phyloP scores from a whole-genome alignment of 2,888 invertebrate genomes.

The Hoplodrina blanda region DNA sequence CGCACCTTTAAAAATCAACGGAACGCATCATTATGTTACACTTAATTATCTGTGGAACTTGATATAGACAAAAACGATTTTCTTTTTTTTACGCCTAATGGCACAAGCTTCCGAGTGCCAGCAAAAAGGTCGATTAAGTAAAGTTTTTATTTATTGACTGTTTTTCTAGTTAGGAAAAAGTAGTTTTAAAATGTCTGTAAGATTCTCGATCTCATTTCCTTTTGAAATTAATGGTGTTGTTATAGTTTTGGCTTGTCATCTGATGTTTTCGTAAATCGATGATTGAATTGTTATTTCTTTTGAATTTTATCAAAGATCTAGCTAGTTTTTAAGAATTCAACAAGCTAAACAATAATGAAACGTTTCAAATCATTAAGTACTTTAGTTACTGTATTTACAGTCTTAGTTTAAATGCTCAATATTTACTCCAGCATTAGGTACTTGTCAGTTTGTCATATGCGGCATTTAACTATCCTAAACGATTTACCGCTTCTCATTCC shows the following conservation, averaged over 20 bases:
- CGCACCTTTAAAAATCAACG: constrained; percentile 69
- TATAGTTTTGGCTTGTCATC: constrained; percentile 20
- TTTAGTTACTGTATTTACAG: neutral
- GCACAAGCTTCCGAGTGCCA: constrained; percentile 41
- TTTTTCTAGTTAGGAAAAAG: constrained; percentile 39
- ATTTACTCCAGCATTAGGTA: neutral
- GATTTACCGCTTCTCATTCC: constrained; percentile 22
- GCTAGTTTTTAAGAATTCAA: neutral
- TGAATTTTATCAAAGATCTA: neutral
- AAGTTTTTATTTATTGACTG: constrained; percentile 52
- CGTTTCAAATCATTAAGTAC: no score
- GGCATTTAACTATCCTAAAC: constrained; percentile 32
- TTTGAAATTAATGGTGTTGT: constrained; percentile 31
- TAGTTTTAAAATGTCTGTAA: constrained; percentile 14
- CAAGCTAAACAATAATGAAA: neutral
- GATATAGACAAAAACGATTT: constrained; percentile 58
- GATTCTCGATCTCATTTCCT: constrained; percentile 38
- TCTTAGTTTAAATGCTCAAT: neutral
- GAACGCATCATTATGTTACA: constrained; percentile 64
- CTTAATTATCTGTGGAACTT: constrained; percentile 64
- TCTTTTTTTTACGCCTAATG: constrained; percentile 56
- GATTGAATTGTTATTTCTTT: neutral
- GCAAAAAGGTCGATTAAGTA: constrained; percentile 50
- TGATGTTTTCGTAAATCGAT: constrained; percentile 7
- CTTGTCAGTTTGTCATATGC: constrained; percentile 14